A percentile compares a stretch with the other conserved stretches of the same genome.
Conservation (phyloP, 2,888 invertebrate species). For the Uropetala carovei region DNA sequence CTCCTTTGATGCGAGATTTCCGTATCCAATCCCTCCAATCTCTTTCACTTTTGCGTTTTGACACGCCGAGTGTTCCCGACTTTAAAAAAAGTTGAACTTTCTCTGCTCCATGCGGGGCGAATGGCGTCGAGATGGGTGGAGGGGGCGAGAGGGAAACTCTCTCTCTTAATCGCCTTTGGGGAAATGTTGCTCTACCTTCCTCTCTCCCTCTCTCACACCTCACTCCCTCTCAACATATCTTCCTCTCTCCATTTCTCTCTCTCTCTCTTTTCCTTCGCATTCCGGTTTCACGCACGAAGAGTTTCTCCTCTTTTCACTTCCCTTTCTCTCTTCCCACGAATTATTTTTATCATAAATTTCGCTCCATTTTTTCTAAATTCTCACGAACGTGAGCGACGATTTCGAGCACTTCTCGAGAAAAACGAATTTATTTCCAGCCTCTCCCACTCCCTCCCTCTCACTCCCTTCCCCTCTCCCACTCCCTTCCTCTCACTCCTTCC, state of each 20-base stretch:
- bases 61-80: conserved; percentile 24
- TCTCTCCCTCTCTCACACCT: background rate
- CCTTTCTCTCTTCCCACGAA: background rate
- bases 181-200: background rate
- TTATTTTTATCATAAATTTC: conserved; percentile 24
- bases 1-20: conserved; percentile 5
- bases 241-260: background rate
- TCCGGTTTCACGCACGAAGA: conserved; percentile 1
- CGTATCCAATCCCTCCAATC: conserved; percentile 23
- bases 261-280: background rate
- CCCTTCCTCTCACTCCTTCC: too few species aligned
- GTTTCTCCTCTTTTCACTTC: conserved; percentile 12
- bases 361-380: background rate
- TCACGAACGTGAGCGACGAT: conserved; percentile 24
- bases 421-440: conserved; percentile 27
- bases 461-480: too few species aligned
- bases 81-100: background rate
- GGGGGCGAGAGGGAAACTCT: background rate
- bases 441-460: background rate
- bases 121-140: background rate
- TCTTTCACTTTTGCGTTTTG: conserved; percentile 9
- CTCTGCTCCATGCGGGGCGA: background rate
- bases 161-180: conserved; percentile 16
- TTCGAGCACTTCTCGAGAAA: background rate
- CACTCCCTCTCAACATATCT: background rate